Conservation (phyloP, 2,888 invertebrate species). For the Julus scanicus region DNA sequence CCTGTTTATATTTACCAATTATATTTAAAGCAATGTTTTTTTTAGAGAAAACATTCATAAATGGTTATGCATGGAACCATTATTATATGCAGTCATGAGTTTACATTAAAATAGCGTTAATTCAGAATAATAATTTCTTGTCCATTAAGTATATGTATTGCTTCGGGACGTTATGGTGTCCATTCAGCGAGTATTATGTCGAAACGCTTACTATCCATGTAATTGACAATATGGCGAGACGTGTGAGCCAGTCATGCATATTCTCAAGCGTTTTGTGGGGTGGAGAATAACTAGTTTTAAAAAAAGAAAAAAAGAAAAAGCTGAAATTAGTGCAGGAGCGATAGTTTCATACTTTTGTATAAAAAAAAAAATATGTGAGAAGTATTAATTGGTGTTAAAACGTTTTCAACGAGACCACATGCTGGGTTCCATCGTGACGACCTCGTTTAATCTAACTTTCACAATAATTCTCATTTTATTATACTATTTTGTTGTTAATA, state of each 20-base stretch:
- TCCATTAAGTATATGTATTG: not conserved
- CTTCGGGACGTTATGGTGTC: not conserved
- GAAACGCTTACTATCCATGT: slow-evolving; percentile 18
- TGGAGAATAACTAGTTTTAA: slow-evolving; percentile 12
- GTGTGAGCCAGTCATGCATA: slow-evolving; percentile 22
- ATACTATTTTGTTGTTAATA: not conserved
- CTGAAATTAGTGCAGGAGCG: slow-evolving; percentile 39
- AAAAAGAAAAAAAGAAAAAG: slow-evolving; percentile 8
- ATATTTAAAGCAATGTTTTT: too few relatives aligned
- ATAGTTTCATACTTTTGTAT: not conserved
- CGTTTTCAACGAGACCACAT: not conserved
- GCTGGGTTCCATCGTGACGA: slow-evolving; percentile 35
- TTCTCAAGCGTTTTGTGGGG: slow-evolving; percentile 34
- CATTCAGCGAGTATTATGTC: not conserved
- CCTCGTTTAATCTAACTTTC: slow-evolving; percentile 3
- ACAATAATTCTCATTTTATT: not conserved
- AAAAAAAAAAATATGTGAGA: not conserved
- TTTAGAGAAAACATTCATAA: too few relatives aligned
- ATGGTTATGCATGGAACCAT: not conserved
- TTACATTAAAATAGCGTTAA: not conserved
- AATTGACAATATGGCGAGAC: slow-evolving; percentile 31
- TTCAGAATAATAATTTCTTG: not conserved
- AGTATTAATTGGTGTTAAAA: slow-evolving; percentile 21
- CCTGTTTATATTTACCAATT: too few relatives aligned
- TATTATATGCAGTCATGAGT: not conserved